Conservation (phyloP, 1,140 invertebrate genomes). For the Euwallacea similis region DNA sequence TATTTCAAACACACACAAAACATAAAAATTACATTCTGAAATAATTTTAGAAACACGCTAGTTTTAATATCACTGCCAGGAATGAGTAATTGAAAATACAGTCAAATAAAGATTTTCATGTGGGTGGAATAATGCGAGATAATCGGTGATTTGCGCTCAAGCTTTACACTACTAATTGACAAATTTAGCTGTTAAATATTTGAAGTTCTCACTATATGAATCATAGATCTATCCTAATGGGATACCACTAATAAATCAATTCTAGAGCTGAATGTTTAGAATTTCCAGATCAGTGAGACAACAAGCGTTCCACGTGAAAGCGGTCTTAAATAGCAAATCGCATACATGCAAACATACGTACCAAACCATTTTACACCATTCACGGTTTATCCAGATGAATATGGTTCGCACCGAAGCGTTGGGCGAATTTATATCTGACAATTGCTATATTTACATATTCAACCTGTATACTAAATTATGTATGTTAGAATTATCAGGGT, state of each 20-base stretch:
- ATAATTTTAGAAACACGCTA: constrained; percentile 17
- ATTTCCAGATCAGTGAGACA: constrained; percentile 32
- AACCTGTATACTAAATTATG: constrained; percentile 15
- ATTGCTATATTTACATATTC: constrained; percentile 19
- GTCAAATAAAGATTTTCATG: no score
- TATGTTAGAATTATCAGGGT: no score
- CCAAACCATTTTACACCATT: constrained; percentile 33
- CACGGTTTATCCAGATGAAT: constrained; percentile 26
- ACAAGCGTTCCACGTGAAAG: constrained; percentile 2
- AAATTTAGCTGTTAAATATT: constrained; percentile 26
- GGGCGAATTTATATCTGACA: constrained; percentile 19
- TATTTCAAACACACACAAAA: constrained; percentile 23
- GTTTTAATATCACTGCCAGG: constrained; percentile 20
- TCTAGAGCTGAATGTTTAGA: constrained; percentile 31
- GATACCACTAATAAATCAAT: constrained; percentile 31
- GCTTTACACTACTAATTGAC: constrained; percentile 4
- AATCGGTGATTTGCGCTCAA: no score
- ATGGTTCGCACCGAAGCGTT: constrained; percentile 27
- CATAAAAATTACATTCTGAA: constrained; percentile 26
- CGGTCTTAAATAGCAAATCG: constrained; percentile 29
- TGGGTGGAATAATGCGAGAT: no score
- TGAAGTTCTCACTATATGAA: constrained; percentile 18
- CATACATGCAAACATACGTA: constrained; percentile 35
- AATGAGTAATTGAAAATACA: constrained; percentile 21
- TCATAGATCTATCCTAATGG: constrained; percentile 28